phyloP scores from a whole-genome alignment of 2,113 vertebrate species.

The Orthonyx spaldingii region DNA sequence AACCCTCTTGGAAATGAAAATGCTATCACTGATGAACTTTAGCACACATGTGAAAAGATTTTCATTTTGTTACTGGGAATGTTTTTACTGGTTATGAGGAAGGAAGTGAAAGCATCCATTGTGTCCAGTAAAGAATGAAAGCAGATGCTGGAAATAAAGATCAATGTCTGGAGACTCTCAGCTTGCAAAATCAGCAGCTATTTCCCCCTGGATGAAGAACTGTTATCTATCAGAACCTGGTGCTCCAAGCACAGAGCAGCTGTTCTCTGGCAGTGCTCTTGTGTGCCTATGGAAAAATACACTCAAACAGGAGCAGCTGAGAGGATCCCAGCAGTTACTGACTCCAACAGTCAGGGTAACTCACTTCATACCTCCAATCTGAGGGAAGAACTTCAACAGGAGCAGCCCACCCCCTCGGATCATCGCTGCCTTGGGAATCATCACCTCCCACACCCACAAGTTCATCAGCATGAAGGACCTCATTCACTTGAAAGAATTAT shows the following conservation, averaged over 20 bases:
- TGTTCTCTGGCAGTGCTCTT: not conserved
- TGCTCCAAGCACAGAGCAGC: not conserved
- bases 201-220: not conserved
- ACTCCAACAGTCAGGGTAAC: not conserved
- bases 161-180: not conserved
- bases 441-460: not conserved
- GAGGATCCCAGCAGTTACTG: not conserved
- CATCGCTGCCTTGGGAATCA: not conserved
- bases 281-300: not conserved
- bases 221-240: not conserved
- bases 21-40: not conserved
- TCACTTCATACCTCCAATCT: not conserved
- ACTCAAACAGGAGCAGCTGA: not conserved
- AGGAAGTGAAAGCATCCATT: not conserved
- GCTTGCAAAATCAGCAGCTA: not conserved
- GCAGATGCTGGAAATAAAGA: not conserved
- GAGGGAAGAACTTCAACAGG: not conserved
- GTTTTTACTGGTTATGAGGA: not conserved
- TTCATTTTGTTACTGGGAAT: not conserved
- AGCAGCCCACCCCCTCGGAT: not conserved
- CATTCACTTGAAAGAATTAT: not conserved
- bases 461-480: not conserved
- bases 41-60: not conserved
- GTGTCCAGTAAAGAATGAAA: not conserved
- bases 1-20: not conserved